Percentiles rank a stretch among this genome's conserved stretches.
phyloP scores from a whole-genome alignment of 2,797 vertebrate species.

The Ptychadena robeensis region DNA sequence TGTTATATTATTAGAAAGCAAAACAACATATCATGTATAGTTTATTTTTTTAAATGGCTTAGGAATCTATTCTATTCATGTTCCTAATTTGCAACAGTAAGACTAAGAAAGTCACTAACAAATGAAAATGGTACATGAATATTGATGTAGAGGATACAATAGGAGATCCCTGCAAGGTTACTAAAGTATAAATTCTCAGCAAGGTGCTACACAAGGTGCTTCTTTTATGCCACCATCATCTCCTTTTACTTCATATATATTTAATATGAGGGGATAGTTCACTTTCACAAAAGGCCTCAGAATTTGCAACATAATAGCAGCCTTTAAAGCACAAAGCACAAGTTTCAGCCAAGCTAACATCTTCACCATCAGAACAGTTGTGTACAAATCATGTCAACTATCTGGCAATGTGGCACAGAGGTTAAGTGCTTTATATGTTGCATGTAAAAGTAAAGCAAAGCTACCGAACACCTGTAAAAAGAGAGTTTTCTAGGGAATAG shows the following conservation, averaged over 20 bases:
- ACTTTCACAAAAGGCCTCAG: background rate
- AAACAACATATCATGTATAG: constrained; percentile 15
- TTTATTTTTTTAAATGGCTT: constrained; percentile 18
- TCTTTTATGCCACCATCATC: constrained; percentile 22
- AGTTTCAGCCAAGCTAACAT: background rate
- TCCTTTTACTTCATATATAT: constrained; percentile 13
- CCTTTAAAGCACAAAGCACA: background rate
- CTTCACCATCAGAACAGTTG: background rate
- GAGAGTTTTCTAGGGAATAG: background rate
- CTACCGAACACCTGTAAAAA: background rate
- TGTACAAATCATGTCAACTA: background rate
- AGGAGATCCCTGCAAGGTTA: constrained; percentile 14
- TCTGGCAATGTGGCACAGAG: constrained; percentile 6
- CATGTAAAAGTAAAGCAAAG: background rate
- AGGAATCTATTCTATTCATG: constrained; percentile 23
- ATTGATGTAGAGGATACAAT: constrained; percentile 17
- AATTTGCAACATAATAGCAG: constrained; percentile 8
- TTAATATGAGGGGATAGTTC: constrained; percentile 41
- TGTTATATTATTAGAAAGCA: constrained; percentile 39
- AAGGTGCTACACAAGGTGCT: constrained; percentile 7
- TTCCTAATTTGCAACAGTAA: constrained; percentile 10
- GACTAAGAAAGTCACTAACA: constrained; percentile 21
- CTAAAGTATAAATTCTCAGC: constrained; percentile 44
- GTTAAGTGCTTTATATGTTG: constrained; percentile 9
- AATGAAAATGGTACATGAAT: constrained; percentile 37